phyloP scores from a whole-genome alignment of 2,113 vertebrate genomes.

The Cheilinus undulatus region DNA sequence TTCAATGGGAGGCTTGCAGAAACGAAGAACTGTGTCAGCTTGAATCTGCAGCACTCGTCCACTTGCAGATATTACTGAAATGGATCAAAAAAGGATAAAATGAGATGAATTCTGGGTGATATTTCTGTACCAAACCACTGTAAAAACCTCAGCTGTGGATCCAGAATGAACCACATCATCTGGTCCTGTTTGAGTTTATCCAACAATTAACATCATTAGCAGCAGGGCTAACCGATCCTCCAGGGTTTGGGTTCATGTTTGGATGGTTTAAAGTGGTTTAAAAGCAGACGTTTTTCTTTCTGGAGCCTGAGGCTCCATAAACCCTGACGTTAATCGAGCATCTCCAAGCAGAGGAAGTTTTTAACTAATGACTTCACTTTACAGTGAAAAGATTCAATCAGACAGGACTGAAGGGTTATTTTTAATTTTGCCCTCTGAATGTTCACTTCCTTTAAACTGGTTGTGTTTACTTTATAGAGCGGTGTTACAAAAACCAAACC shows the following conservation, averaged over 20 bases:
- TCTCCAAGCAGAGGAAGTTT: conserved; percentile 37
- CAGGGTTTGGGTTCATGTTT: conserved; percentile 49
- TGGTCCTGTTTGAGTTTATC: conserved; percentile 63
- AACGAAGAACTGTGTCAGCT: no score
- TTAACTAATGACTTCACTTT: conserved; percentile 9
- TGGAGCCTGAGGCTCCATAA: neutral
- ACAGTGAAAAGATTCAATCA: neutral
- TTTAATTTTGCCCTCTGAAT: neutral
- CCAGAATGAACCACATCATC: conserved; percentile 27
- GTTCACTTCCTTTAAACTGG: neutral
- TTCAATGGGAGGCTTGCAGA: no score
- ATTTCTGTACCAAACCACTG: conserved; percentile 54
- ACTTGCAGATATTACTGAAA: no score
- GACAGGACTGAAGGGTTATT: no score
- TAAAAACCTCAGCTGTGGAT: conserved; percentile 7
- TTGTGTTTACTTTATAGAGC: neutral
- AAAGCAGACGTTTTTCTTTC: neutral
- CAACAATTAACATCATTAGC: conserved; percentile 75
- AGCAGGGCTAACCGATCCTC: conserved; percentile 66
- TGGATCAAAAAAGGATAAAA: no score
- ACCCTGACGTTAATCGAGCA: conserved; percentile 61
- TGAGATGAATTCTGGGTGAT: conserved; percentile 29
- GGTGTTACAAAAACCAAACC: neutral
- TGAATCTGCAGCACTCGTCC: no score
- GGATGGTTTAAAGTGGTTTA: conserved; percentile 72